Evolutionary conservation across 1,140 invertebrate genomes (phyloP).

Genomic region (Drosophila ohnishii): DNA sequence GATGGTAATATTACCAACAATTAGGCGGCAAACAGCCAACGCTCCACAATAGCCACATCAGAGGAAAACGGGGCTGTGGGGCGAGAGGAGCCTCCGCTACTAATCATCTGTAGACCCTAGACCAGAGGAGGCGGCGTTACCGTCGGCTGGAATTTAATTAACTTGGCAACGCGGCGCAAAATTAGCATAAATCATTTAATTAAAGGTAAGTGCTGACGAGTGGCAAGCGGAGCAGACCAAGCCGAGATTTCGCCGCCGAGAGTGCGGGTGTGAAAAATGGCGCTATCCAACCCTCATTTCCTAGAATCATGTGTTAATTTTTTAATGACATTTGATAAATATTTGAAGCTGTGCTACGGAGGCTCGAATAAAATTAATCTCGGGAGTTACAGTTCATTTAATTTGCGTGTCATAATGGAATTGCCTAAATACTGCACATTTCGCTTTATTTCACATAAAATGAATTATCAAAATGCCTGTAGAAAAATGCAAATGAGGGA

Average conservation of each 20-base stretch:
- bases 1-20: slow-evolving; percentile 57
- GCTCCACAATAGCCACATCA: slow-evolving; percentile 32
- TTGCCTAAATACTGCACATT: slow-evolving; percentile 38
- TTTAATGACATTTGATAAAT: slow-evolving; percentile 75
- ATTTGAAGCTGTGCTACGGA: slow-evolving; percentile 30
- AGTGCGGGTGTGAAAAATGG: slow-evolving; percentile 27
- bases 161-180: slow-evolving; percentile 64
- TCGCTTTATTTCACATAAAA: slow-evolving; percentile 9
- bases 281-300: not conserved
- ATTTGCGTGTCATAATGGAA: slow-evolving; percentile 6
- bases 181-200: slow-evolving; percentile 82
- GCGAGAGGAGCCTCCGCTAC: slow-evolving; percentile 1
- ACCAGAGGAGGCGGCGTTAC: slow-evolving; percentile 4
- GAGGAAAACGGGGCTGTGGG: not conserved
- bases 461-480: slow-evolving; percentile 3
- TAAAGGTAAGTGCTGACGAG: slow-evolving; percentile 68
- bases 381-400: slow-evolving; percentile 5
- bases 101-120: slow-evolving; percentile 39
- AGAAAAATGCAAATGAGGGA: slow-evolving; percentile 12
- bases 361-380: slow-evolving; percentile 1
- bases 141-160: slow-evolving; percentile 68
- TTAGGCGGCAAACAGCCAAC: slow-evolving; percentile 37
- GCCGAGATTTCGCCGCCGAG: slow-evolving; percentile 18
- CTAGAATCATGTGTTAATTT: slow-evolving; percentile 76
- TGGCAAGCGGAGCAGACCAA: slow-evolving; percentile 3